Evolutionary conservation across 92 coral and sea anemone genomes (phyloP), one percentile per base, ranked within the genome.

Genomic region (Montipora capitata): DNA sequence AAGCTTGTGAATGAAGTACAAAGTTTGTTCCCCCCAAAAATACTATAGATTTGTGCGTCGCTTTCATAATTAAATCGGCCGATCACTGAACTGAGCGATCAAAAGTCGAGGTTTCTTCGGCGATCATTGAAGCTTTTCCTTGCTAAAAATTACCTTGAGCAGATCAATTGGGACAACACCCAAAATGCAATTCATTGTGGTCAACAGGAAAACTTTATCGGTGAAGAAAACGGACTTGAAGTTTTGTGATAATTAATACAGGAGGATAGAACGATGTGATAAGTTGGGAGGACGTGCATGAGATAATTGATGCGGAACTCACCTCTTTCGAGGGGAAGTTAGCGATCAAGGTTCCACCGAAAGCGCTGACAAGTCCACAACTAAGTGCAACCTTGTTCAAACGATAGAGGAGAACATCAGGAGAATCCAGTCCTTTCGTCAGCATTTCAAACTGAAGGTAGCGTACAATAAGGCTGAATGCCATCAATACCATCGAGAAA

Each of bases 261-360:
- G 35, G 35, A 27, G 35, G 35, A 27, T 27, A 27, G 35, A 27
- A 27, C 35, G 35, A 10, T 59, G 0, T 9, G 3, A 62, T 52
- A 49, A 49, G 18, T 52, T 74, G 27, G 2, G 20, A 52, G 13
- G 10, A 52, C 10, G 58, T 12, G 58, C 8, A 52, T 52, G 13
- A 52, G 58, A 4, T n/a, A 39, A 2, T n/a, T n/a, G 41, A 78
- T 15, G 39, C 15, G 41, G 70, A 73, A 61, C 95, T 68, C 82
- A 94, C 99, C 99, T 97, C 93, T 81, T 92, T 92, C 10, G 99
- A 96, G 1, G 99, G 98, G 61, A 98, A 98, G 57, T 98, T 98
- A 10, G 99, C 99, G 82, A 98, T 93, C 76, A 98, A 93, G 0
- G 99, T 94, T 0, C 96, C 96, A 11, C 99, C 99, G 35, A 96